Percentiles rank a stretch among this genome's conserved stretches.
Conservation (phyloP, 2,113 vertebrate species). For the Gambusia holbrooki region DNA sequence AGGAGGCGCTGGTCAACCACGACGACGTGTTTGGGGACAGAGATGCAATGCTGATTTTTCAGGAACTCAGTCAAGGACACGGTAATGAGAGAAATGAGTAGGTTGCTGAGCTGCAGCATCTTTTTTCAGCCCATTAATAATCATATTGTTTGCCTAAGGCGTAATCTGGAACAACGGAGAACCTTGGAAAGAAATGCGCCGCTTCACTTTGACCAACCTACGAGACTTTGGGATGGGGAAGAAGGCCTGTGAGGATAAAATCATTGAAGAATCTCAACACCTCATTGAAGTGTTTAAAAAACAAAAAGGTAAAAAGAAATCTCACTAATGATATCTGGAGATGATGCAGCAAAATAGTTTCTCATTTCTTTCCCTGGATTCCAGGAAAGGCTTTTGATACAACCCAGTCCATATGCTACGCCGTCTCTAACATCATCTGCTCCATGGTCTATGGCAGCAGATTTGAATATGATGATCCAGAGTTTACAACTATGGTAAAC, state of each 20-base stretch:
- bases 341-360: too few relatives aligned
- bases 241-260: slow-evolving; percentile 52
- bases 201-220: slow-evolving; percentile 52
- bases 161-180: slow-evolving; percentile 41
- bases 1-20: slow-evolving; percentile 43
- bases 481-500: slow-evolving; percentile 32
- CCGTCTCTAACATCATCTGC: slow-evolving; percentile 57
- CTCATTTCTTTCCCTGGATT: neutral
- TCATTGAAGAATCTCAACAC: slow-evolving; percentile 38
- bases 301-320: slow-evolving; percentile 17
- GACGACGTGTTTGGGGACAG: slow-evolving; percentile 8
- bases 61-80: neutral
- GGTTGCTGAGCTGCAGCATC: neutral
- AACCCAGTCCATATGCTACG: neutral
- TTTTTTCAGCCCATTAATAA: too few relatives aligned
- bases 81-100: slow-evolving; percentile 1
- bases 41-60: rapidly evolving
- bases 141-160: neutral
- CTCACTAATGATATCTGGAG: neutral
- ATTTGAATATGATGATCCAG: slow-evolving; percentile 56
- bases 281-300: slow-evolving; percentile 32
- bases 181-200: slow-evolving; percentile 60
- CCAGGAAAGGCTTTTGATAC: slow-evolving; percentile 8
- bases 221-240: slow-evolving; percentile 66
- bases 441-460: slow-evolving; percentile 59